These are phyloP conservation scores for Speoplatyrhinus poulsoni DNA, from an alignment of 2,113 vertebrate genomes.

Conservation along the genomic window DNA sequence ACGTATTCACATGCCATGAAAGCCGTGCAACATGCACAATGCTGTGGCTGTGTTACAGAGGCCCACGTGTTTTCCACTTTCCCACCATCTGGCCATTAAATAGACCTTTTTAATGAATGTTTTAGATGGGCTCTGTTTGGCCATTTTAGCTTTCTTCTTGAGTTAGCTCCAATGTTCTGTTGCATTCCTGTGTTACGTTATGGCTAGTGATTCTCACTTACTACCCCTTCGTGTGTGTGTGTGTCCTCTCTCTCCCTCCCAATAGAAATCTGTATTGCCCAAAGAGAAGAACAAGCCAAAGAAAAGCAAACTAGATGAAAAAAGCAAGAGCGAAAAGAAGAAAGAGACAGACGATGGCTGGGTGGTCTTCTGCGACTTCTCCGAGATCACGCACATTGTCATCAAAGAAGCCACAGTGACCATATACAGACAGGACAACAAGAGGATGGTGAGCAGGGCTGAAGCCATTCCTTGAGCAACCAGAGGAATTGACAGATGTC, in stretches of 20 bases:
- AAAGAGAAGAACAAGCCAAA: slow-evolving; percentile 87
- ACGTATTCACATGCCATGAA: too few relatives aligned
- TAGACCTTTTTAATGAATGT: too few relatives aligned
- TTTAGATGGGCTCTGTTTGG: too few relatives aligned
- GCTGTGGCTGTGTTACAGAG: too few relatives aligned
- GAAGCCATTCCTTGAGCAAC: not conserved
- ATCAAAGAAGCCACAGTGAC: slow-evolving; percentile 85
- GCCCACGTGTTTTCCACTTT: too few relatives aligned
- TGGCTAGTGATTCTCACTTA: too few relatives aligned
- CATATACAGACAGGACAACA: slow-evolving; percentile 94
- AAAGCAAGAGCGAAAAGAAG: slow-evolving; percentile 79
- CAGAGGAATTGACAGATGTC: too few relatives aligned
- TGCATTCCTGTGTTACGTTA: too few relatives aligned
- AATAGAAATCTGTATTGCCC: slow-evolving; percentile 68
- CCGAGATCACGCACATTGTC: slow-evolving; percentile 93
- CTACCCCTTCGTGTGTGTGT: not conserved
- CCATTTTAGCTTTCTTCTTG: too few relatives aligned
- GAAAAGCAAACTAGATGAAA: slow-evolving; percentile 82
- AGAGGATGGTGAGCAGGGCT: slow-evolving; percentile 83
- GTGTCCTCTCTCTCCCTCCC: not conserved
- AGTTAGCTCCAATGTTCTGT: too few relatives aligned
- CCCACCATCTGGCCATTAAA: too few relatives aligned
- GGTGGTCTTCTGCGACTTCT: slow-evolving; percentile 89
- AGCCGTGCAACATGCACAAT: too few relatives aligned
- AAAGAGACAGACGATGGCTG: slow-evolving; percentile 76